Evolutionary conservation across 2,888 invertebrate genomes (phyloP).

Genomic region (Athalia cordata): DNA sequence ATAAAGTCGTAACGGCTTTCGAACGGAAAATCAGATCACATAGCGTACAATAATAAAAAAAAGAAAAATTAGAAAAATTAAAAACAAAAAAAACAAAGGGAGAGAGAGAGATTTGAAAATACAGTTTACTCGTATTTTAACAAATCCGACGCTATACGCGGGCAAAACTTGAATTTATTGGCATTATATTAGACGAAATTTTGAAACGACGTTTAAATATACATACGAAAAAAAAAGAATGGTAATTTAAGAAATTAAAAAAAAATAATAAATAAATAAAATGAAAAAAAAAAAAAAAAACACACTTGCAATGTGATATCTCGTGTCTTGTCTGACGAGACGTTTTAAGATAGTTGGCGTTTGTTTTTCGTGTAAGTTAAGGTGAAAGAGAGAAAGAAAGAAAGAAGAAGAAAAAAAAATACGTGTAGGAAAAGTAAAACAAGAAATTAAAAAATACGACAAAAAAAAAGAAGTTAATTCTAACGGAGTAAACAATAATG

Average conservation of each 20-base stretch:
- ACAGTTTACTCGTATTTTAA: not conserved
- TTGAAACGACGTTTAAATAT: not conserved
- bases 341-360: slow-evolving; percentile 63
- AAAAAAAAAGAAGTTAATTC: not conserved
- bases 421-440: slow-evolving; percentile 18
- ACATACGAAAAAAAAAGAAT: slow-evolving; percentile 19
- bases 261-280: slow-evolving; percentile 48
- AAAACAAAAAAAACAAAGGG: too few relatives aligned
- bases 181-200: not conserved
- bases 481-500: not conserved
- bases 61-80: not conserved
- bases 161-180: slow-evolving; percentile 27
- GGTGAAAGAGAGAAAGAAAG: slow-evolving; percentile 9
- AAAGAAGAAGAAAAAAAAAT: slow-evolving; percentile 10
- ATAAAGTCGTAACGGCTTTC: not conserved
- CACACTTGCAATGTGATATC: slow-evolving; percentile 72
- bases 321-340: slow-evolving; percentile 72
- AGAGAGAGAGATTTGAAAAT: too few relatives aligned
- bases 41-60: not conserved
- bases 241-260: slow-evolving; percentile 49
- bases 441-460: slow-evolving; percentile 23
- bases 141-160: slow-evolving; percentile 25
- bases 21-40: not conserved
- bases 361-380: slow-evolving; percentile 55
- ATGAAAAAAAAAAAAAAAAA: slow-evolving; percentile 50